Conservation (phyloP, 2,797 vertebrate species). For the Ispidina lecontei region DNA sequence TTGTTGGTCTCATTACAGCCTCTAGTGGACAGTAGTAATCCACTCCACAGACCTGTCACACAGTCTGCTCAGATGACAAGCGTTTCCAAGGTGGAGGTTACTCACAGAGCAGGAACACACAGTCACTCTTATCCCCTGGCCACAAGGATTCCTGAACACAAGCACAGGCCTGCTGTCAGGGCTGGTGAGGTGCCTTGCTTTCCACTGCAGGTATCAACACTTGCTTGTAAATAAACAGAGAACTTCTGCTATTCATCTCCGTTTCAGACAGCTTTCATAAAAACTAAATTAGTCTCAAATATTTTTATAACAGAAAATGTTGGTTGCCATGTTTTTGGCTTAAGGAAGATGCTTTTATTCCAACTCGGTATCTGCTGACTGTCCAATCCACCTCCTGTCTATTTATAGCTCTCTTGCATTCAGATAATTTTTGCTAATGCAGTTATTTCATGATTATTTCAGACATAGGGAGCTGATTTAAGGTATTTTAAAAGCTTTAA, state of each 20-base stretch:
- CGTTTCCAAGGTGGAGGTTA: conserved; percentile 38
- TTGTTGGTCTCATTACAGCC: conserved; percentile 82
- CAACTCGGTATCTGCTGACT: conserved; percentile 73
- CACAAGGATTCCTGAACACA: neutral
- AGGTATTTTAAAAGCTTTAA: conserved; percentile 68
- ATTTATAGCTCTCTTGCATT: conserved; percentile 72
- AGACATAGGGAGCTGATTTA: conserved; percentile 57
- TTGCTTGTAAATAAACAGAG: conserved; percentile 58
- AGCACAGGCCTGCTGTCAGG: neutral
- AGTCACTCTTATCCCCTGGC: neutral
- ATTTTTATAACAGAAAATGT: conserved; percentile 80
- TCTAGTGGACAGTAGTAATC: conserved; percentile 80
- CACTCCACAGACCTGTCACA: conserved; percentile 57
- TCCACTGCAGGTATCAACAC: conserved; percentile 44
- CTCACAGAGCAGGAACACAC: neutral
- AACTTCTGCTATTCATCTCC: conserved; percentile 58
- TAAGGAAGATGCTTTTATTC: conserved; percentile 74
- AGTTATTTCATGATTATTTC: conserved; percentile 69
- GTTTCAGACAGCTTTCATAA: conserved; percentile 75
- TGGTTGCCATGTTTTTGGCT: conserved; percentile 79
- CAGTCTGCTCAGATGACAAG: conserved; percentile 15
- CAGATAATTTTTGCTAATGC: conserved; percentile 53
- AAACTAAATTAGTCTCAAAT: conserved; percentile 72
- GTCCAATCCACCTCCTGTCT: conserved; percentile 76
- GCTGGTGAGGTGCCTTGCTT: neutral